Evolutionary conservation across 2,888 invertebrate genomes (phyloP).

Genomic region (Dynastes maya): DNA sequence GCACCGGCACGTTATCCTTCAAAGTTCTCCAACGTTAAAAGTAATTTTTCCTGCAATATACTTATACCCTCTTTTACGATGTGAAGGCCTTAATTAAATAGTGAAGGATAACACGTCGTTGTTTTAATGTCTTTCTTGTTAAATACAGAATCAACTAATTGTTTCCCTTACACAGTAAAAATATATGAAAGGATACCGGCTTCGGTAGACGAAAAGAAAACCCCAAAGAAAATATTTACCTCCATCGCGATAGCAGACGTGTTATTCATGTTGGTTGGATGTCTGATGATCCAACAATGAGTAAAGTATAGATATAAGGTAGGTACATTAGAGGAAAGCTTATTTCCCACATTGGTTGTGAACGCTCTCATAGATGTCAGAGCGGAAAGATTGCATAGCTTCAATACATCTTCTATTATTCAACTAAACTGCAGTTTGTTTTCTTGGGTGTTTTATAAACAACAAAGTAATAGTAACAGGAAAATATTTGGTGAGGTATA

Average conservation of each 20-base stretch:
- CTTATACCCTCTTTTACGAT: constrained; percentile 34
- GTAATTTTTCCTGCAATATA: constrained; percentile 36
- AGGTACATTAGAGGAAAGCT: no score
- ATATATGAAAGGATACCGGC: constrained; percentile 12
- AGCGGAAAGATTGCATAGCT: no score
- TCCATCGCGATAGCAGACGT: neutral
- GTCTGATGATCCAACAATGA: neutral
- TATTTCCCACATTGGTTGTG: no score
- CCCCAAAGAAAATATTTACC: constrained; percentile 37
- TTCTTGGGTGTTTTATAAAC: no score
- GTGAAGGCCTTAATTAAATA: constrained; percentile 33
- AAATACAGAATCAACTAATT: constrained; percentile 45
- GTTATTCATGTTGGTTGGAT: neutral
- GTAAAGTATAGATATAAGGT: neutral
- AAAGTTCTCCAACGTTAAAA: neutral
- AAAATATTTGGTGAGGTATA: no score
- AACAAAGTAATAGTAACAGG: no score
- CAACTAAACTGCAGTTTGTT: no score
- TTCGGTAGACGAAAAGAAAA: constrained; percentile 13
- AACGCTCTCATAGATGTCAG: no score
- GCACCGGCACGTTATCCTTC: neutral
- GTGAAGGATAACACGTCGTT: constrained; percentile 24
- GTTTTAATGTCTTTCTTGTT: constrained; percentile 37
- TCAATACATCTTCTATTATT: no score
- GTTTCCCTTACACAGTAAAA: constrained; percentile 37